These are phyloP conservation scores for Dendrocincla tyrannina DNA, from an alignment of 2,797 vertebrate species.

Conservation along the genomic window DNA sequence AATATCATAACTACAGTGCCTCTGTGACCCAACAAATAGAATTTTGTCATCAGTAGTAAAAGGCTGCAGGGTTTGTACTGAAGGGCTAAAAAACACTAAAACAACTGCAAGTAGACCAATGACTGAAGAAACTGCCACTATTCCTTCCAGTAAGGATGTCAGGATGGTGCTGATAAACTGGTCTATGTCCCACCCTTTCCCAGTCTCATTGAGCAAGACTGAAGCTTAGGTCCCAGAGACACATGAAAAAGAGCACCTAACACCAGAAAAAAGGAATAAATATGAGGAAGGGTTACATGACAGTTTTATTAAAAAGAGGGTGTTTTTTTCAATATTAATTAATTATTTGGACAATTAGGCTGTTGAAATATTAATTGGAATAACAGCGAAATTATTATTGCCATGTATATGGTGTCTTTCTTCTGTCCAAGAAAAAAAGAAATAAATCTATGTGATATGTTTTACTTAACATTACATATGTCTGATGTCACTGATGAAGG, in stretches of 20 bases:
- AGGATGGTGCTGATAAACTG: neutral
- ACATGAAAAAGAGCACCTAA: neutral
- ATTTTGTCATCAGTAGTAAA: neutral
- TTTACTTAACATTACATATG: neutral
- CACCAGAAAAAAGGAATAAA: neutral
- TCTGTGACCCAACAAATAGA: neutral
- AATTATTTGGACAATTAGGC: neutral
- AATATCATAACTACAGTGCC: neutral
- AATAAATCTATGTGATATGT: fast-evolving
- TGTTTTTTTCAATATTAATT: neutral
- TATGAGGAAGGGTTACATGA: neutral
- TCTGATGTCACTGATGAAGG: neutral
- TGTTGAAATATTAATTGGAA: neutral
- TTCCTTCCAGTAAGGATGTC: neutral
- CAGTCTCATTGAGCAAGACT: neutral
- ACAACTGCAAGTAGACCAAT: neutral
- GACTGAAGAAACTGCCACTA: neutral
- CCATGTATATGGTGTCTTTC: neutral
- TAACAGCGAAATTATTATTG: neutral
- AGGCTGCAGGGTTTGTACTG: neutral
- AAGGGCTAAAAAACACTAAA: neutral
- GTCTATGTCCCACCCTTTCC: neutral
- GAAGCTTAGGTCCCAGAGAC: neutral
- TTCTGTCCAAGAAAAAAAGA: neutral
- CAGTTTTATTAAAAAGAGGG: neutral